Conservation (phyloP, 2,888 invertebrate genomes). For the Tryphoninae sp. region DNA sequence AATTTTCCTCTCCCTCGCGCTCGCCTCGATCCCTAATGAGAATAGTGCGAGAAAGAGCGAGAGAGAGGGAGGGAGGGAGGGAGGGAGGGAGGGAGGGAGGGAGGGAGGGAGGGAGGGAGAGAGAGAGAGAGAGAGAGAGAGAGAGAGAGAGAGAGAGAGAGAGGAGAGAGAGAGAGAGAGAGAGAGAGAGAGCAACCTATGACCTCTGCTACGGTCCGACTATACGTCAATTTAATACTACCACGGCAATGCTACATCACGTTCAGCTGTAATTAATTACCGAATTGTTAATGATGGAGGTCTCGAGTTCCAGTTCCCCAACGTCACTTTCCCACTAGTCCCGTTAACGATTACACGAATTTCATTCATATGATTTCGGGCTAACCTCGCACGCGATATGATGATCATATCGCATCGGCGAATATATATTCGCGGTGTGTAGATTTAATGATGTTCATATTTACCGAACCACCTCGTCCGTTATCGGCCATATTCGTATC, state of each 20-base stretch:
- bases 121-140: constrained; percentile 42
- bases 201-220: constrained; percentile 39
- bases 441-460: constrained; percentile 41
- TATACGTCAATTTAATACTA: constrained; percentile 71
- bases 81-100: constrained; percentile 20
- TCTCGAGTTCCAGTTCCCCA: constrained; percentile 27
- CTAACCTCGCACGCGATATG: not conserved
- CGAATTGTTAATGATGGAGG: constrained; percentile 59
- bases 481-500: constrained; percentile 12
- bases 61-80: constrained; percentile 21
- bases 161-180: constrained; percentile 10
- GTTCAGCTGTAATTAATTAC: constrained; percentile 74
- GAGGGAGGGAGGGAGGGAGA: constrained; percentile 33
- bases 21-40: constrained; percentile 13
- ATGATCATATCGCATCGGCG: constrained; percentile 32
- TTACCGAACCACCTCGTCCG: not conserved
- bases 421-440: constrained; percentile 16
- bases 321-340: constrained; percentile 50
- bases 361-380: constrained; percentile 51
- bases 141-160: constrained; percentile 45
- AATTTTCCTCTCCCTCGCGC: constrained; percentile 41
- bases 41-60: not conserved
- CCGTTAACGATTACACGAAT: constrained; percentile 57
- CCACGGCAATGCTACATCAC: constrained; percentile 74
- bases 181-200: constrained; percentile 47